Percentiles rank a stretch among this genome's conserved stretches.
These are phyloP conservation scores for Festucalex cinctus DNA, from an alignment of 2,113 vertebrate species.

Conservation along the genomic window DNA sequence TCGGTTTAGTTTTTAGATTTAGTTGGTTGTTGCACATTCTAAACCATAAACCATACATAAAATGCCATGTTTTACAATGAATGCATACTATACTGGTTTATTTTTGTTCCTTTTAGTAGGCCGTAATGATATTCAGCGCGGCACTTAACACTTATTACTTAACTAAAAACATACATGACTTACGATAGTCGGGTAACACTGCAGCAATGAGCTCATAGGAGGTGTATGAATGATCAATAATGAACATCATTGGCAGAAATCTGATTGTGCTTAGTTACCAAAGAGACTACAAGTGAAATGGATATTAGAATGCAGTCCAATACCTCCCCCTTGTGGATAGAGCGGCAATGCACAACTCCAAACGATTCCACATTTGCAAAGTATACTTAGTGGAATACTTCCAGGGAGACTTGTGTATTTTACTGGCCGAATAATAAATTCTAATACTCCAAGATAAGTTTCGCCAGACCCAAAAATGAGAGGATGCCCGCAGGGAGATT, in stretches of 20 bases:
- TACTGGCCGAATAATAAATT: background rate
- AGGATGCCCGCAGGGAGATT: background rate
- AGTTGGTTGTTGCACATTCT: no score
- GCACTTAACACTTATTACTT: no score
- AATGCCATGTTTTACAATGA: no score
- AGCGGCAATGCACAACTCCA: background rate
- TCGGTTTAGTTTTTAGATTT: no score
- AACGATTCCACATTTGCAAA: background rate
- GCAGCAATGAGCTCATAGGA: no score
- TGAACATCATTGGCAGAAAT: background rate
- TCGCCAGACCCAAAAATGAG: background rate
- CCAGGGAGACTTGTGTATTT: background rate
- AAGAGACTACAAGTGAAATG: background rate
- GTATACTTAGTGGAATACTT: background rate
- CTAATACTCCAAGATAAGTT: background rate
- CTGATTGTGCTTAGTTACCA: no score
- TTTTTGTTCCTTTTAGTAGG: background rate
- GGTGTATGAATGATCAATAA: no score
- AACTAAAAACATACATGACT: no score
- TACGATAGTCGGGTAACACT: no score
- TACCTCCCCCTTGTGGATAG: background rate
- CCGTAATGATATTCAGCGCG: background rate
- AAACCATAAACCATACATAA: no score
- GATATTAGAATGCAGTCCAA: background rate
- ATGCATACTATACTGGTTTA: no score